Evolutionary conservation across 2,888 invertebrate genomes (phyloP).

Genomic region (Spilosoma lubricipeda): DNA sequence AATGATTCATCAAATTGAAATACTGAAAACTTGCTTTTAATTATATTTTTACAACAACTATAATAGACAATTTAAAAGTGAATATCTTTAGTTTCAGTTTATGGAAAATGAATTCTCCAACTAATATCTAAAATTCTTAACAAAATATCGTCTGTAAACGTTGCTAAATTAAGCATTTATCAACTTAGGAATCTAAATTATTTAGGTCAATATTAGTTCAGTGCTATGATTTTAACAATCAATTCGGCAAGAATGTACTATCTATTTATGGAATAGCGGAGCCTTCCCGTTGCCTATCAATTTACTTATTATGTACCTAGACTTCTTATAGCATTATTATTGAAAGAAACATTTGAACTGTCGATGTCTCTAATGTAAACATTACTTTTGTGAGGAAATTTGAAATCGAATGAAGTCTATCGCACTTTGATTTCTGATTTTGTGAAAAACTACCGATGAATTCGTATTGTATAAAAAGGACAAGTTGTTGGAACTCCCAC

Average conservation of each 20-base stretch:
- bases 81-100: not conserved
- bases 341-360: not conserved
- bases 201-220: conserved; percentile 3
- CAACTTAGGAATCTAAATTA: not conserved
- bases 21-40: too few species aligned
- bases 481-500: too few species aligned
- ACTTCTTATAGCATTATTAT: conserved; percentile 14
- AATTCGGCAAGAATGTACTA: not conserved
- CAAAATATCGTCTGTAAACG: not conserved
- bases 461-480: too few species aligned
- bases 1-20: too few species aligned
- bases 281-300: not conserved
- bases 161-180: not conserved
- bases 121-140: not conserved
- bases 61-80: not conserved
- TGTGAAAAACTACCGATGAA: too few species aligned
- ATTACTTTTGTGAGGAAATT: too few species aligned
- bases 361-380: conserved; percentile 17
- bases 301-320: conserved; percentile 8
- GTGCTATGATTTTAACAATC: not conserved
- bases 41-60: too few species aligned
- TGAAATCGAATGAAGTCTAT: too few species aligned
- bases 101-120: not conserved
- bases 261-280: not conserved
- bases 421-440: too few species aligned